phyloP scores from a whole-genome alignment of 2,797 vertebrate genomes.

The Acrossocheilus fasciatus region DNA sequence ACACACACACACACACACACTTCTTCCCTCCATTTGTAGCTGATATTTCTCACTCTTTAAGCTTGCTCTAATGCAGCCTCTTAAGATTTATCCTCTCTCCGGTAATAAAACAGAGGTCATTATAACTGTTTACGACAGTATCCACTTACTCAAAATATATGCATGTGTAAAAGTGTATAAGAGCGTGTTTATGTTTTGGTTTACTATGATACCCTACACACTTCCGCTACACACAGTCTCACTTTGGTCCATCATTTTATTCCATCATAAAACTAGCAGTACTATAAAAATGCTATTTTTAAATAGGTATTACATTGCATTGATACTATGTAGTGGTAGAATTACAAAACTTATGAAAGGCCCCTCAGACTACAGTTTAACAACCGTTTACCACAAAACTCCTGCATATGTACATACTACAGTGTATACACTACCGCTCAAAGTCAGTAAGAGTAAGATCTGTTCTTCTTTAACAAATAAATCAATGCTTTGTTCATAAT shows the following conservation, averaged over 20 bases:
- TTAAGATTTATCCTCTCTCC: background rate
- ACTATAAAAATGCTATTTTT: background rate
- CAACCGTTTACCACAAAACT: background rate
- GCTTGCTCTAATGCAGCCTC: background rate
- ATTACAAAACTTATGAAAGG: background rate
- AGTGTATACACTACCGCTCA: background rate
- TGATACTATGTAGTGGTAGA: background rate
- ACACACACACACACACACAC: constrained; percentile 3
- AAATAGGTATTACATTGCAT: background rate
- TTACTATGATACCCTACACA: background rate
- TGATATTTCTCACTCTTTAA: background rate
- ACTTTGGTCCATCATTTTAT: background rate
- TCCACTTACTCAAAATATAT: background rate
- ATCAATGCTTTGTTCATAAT: background rate
- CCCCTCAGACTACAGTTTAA: background rate
- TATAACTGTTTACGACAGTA: background rate
- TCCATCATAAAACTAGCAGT: background rate
- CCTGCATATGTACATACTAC: background rate
- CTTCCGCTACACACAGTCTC: background rate
- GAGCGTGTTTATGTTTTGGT: constrained; percentile 18
- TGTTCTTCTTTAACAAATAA: background rate
- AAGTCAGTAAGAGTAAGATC: background rate
- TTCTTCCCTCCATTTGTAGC: background rate
- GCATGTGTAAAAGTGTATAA: constrained; percentile 1
- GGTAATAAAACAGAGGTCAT: constrained; percentile 21